Percentiles rank a stretch among this genome's conserved stretches.
phyloP scores from a whole-genome alignment of 2,797 vertebrate genomes.

The Phataginus tricuspis region DNA sequence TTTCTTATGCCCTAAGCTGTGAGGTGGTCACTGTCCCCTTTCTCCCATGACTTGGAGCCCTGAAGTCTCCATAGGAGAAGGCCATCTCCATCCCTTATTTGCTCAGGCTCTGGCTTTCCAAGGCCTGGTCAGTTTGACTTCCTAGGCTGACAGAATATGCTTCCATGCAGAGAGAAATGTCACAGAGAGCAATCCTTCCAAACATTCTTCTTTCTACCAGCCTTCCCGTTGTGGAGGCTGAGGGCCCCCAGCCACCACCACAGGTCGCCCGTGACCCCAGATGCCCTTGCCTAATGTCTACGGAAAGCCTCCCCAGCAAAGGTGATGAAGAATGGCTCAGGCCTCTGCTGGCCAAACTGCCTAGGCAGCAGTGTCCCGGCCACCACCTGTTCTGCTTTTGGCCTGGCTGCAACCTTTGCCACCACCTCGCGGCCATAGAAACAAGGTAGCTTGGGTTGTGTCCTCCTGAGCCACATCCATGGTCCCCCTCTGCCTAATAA shows the following conservation, averaged over 20 bases:
- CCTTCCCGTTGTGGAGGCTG: background rate
- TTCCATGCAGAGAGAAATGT: slow-evolving; percentile 9
- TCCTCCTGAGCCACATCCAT: background rate
- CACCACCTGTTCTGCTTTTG: background rate
- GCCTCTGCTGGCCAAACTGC: background rate
- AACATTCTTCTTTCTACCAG: background rate
- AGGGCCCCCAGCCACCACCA: background rate
- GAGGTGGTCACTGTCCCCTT: background rate
- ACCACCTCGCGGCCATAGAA: background rate
- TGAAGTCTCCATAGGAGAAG: background rate
- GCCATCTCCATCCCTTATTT: background rate
- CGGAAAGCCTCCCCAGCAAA: background rate
- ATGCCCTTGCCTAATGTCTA: background rate
- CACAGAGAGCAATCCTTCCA: background rate
- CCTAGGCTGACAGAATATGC: background rate
- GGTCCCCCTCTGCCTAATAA: background rate
- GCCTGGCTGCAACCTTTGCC: background rate
- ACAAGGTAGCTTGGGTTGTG: background rate
- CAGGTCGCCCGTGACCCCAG: background rate
- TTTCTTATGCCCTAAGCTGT: background rate
- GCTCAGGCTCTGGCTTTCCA: background rate
- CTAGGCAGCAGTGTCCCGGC: slow-evolving; percentile 13
- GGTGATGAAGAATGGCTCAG: background rate
- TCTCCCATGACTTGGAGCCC: background rate
- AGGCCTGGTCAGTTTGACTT: slow-evolving; percentile 4